Conservation (phyloP, 2,888 invertebrate species). For the Dysmachus trigonus region DNA sequence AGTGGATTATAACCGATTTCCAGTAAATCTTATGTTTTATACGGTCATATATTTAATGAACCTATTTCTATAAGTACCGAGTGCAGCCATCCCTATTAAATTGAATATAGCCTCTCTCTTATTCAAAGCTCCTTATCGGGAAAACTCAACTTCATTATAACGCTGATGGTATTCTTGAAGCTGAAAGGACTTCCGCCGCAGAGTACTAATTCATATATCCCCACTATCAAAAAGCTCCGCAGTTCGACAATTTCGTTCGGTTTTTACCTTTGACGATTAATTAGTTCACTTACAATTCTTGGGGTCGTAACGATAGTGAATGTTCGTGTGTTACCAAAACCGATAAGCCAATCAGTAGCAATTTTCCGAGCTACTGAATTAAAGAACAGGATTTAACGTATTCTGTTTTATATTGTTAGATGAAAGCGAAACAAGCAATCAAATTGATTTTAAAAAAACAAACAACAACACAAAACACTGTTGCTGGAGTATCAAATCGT, state of each 20-base stretch:
- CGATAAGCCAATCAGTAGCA: not conserved
- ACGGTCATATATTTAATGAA: not conserved
- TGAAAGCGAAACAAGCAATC: not conserved
- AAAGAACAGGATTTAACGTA: not conserved
- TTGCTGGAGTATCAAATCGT: not conserved
- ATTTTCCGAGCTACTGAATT: not conserved
- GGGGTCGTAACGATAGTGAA: not conserved
- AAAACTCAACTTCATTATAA: not conserved
- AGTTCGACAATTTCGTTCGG: not conserved
- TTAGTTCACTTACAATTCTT: not conserved
- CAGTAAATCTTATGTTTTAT: not conserved
- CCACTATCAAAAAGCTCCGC: not conserved
- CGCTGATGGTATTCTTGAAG: not conserved
- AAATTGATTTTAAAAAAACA: not conserved
- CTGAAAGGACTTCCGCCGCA: not conserved
- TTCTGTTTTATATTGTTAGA: not conserved
- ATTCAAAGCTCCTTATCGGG: not conserved
- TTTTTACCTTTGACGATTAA: not conserved
- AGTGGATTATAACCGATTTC: not conserved
- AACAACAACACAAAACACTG: no score
- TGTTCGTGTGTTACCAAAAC: not conserved
- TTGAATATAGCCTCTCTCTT: not conserved
- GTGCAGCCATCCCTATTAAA: not conserved
- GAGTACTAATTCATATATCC: not conserved
- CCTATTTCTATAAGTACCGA: not conserved